phyloP scores from a whole-genome alignment of 2,888 invertebrate species.

The Andrena praecox region DNA sequence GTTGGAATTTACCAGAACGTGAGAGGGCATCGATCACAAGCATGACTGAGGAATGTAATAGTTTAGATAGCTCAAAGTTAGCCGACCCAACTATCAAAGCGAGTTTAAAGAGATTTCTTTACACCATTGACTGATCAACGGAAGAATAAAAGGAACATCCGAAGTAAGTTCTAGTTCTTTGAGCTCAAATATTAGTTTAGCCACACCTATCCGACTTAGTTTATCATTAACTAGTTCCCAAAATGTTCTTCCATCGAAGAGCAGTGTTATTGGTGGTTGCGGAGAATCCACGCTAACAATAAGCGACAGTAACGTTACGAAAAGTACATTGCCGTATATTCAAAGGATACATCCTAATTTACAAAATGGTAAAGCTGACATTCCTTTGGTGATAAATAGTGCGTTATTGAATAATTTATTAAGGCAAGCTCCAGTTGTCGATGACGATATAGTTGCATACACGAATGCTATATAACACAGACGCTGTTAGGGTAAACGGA shows the following conservation, averaged over 20 bases:
- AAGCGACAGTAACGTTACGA: slow-evolving; percentile 62
- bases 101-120: slow-evolving; percentile 75
- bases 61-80: slow-evolving; percentile 75
- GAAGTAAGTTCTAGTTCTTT: slow-evolving; percentile 76
- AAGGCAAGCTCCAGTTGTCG: slow-evolving; percentile 77
- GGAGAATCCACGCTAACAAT: slow-evolving; percentile 54
- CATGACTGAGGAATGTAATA: slow-evolving; percentile 77
- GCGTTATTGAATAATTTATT: slow-evolving; percentile 79
- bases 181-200: slow-evolving; percentile 73
- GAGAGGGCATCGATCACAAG: slow-evolving; percentile 74
- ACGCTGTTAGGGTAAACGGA: slow-evolving; percentile 78
- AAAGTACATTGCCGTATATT: slow-evolving; percentile 72
- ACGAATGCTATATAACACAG: slow-evolving; percentile 78
- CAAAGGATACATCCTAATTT: slow-evolving; percentile 76
- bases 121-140: slow-evolving; percentile 77
- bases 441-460: slow-evolving; percentile 79
- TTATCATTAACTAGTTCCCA: slow-evolving; percentile 79
- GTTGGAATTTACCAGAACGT: slow-evolving; percentile 77
- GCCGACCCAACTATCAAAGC: slow-evolving; percentile 67
- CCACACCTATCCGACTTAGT: slow-evolving; percentile 78
- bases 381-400: slow-evolving; percentile 82
- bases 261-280: slow-evolving; percentile 62
- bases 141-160: slow-evolving; percentile 62
- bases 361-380: slow-evolving; percentile 80
- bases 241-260: slow-evolving; percentile 72